phyloP scores from a whole-genome alignment of 2,888 invertebrate genomes.

The Rotaria sp. region DNA sequence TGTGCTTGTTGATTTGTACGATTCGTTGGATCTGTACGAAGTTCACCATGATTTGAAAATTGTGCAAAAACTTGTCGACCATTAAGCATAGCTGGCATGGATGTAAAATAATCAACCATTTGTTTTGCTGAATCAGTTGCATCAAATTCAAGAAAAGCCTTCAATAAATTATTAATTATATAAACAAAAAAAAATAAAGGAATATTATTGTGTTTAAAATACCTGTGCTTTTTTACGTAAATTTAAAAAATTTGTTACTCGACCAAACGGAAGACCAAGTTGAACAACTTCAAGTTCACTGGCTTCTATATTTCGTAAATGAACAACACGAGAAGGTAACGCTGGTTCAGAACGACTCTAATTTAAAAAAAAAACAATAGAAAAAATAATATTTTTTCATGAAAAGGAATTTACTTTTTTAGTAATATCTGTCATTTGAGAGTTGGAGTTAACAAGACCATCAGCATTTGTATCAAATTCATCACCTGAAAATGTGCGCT shows the following conservation, averaged over 20 bases:
- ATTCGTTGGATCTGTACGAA: conserved; percentile 76
- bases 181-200: not conserved
- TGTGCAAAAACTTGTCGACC: conserved; percentile 94
- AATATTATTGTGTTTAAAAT: not conserved
- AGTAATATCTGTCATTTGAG: not conserved
- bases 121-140: conserved; percentile 84
- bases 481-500: conserved; percentile 21
- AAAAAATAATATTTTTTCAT: not conserved
- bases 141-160: conserved; percentile 94
- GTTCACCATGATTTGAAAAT: conserved; percentile 87
- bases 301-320: conserved; percentile 79
- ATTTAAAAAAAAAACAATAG: not conserved
- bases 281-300: conserved; percentile 94
- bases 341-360: conserved; percentile 25
- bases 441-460: not conserved
- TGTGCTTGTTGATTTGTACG: conserved; percentile 46
- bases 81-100: conserved; percentile 81
- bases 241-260: conserved; percentile 92
- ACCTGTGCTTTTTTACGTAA: conserved; percentile 67
- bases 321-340: conserved; percentile 78
- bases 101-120: conserved; percentile 89
- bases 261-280: conserved; percentile 90
- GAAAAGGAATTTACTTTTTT: not conserved
- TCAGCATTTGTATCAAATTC: conserved; percentile 15
- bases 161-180: not conserved